Percentiles rank a stretch among this genome's conserved stretches.
phyloP scores from a whole-genome alignment of 2,113 vertebrate species.

The Lathamus discolor region DNA sequence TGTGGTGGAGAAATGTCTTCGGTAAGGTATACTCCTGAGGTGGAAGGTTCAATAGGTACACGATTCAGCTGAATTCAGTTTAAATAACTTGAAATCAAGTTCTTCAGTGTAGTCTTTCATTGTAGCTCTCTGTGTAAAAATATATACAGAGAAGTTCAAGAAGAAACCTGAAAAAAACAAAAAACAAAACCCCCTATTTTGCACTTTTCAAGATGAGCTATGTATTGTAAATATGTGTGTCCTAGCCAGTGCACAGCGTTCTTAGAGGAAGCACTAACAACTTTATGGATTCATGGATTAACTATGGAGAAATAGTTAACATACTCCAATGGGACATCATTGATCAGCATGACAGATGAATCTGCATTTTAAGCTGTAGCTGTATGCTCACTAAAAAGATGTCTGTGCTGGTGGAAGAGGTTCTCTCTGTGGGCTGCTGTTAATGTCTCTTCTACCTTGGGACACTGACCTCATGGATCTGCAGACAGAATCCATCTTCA shows the following conservation, averaged over 20 bases:
- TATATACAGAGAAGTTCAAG: background rate
- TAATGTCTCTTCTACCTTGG: background rate
- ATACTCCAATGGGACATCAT: background rate
- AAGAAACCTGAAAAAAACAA: too few species aligned
- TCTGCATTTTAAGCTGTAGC: background rate
- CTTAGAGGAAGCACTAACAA: conserved; percentile 63
- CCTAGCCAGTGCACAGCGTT: conserved; percentile 65
- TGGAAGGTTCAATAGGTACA: background rate
- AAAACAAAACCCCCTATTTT: background rate
- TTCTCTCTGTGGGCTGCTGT: background rate
- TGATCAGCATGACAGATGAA: background rate
- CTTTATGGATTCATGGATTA: conserved; percentile 77
- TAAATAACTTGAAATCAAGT: background rate
- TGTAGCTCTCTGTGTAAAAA: background rate
- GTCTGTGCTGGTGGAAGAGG: background rate
- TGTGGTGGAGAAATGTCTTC: background rate
- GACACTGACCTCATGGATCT: background rate
- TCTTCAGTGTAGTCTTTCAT: background rate
- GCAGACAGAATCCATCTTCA: background rate
- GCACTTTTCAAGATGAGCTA: background rate
- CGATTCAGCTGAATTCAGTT: background rate
- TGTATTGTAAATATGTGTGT: conserved; percentile 75
- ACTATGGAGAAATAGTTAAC: conserved; percentile 59
- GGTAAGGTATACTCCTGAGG: background rate
- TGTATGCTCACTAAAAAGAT: background rate